These are phyloP conservation scores for Rhyacophila brunnea DNA, from an alignment of 1,140 invertebrate genomes.

Conservation along the genomic window DNA sequence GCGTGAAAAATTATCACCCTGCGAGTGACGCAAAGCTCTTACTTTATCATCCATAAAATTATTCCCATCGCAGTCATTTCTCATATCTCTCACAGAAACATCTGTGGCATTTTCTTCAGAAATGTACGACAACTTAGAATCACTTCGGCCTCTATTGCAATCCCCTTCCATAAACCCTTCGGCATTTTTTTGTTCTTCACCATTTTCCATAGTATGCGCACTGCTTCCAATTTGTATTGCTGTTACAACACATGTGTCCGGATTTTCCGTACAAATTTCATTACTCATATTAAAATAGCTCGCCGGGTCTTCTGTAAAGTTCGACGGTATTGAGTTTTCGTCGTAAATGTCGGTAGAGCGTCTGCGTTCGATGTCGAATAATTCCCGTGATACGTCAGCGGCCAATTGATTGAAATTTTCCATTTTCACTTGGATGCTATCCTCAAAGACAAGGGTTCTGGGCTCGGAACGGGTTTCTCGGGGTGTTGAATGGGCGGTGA, in stretches of 20 bases:
- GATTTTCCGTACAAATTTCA: too few species aligned
- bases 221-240: too few species aligned
- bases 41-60: too few species aligned
- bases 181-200: not conserved
- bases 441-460: conserved; percentile 24
- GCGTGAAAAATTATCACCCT: too few species aligned
- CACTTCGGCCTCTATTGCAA: conserved; percentile 9
- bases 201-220: not conserved
- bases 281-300: too few species aligned
- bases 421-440: conserved; percentile 22
- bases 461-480: conserved; percentile 29
- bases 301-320: too few species aligned
- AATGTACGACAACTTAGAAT: conserved; percentile 29
- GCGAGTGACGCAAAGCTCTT: too few species aligned
- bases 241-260: too few species aligned
- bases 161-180: too few species aligned
- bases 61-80: conserved; percentile 8
- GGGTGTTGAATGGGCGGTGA: conserved; percentile 23
- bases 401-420: conserved; percentile 27
- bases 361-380: not conserved
- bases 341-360: not conserved
- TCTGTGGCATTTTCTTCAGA: conserved; percentile 32
- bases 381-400: conserved; percentile 2
- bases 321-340: not conserved
- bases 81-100: conserved; percentile 18